phyloP scores from a whole-genome alignment of 2,888 invertebrate species.

The Stenotaenia linearis region DNA sequence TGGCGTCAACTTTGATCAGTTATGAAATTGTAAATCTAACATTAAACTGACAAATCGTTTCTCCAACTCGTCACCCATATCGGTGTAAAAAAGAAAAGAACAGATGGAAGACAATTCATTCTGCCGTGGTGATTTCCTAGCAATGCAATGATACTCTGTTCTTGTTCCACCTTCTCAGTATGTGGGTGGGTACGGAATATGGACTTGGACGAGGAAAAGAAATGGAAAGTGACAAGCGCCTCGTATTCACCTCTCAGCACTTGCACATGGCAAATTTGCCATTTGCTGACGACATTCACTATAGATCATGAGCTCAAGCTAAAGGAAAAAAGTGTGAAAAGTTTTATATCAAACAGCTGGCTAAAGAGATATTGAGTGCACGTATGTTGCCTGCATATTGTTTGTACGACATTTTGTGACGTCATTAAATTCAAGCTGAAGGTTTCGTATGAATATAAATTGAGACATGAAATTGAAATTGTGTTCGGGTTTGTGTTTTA shows the following conservation, averaged over 20 bases:
- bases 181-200: too few relatives aligned
- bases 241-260: not conserved
- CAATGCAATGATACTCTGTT: not conserved
- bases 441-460: too few relatives aligned
- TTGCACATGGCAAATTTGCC: not conserved
- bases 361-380: not conserved
- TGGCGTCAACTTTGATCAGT: not conserved
- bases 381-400: not conserved
- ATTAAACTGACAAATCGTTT: not conserved
- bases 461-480: too few relatives aligned
- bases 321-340: not conserved
- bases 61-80: not conserved
- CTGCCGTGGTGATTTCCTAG: not conserved
- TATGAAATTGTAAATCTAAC: not conserved
- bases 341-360: not conserved
- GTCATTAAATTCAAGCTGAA: not conserved
- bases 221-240: not conserved
- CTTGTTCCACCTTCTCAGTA: not conserved
- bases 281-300: conserved; percentile 9
- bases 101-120: not conserved
- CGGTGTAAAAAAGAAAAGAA: not conserved
- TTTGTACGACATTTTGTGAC: not conserved
- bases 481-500: too few relatives aligned
- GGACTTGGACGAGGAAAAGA: not conserved
- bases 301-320: conserved; percentile 4